Conservation (phyloP, 2,797 vertebrate species). For the Pangasius mekongensis region DNA sequence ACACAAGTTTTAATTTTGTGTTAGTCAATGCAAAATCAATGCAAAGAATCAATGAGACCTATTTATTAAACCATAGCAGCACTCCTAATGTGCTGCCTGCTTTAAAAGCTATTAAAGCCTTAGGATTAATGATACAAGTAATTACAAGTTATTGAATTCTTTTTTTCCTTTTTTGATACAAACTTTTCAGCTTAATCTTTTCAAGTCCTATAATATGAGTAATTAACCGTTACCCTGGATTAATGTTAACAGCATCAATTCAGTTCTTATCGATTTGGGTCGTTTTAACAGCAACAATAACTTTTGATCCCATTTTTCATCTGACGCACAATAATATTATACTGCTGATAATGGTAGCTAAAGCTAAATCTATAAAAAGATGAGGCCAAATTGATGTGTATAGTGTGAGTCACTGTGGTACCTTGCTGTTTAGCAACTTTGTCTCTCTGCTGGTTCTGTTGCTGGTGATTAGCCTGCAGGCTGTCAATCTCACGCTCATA, state of each 20-base stretch:
- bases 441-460: slow-evolving; percentile 87
- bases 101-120: not conserved
- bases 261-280: not conserved
- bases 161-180: not conserved
- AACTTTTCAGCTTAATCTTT: not conserved
- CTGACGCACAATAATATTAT: not conserved
- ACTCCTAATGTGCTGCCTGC: not conserved
- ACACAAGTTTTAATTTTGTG: not conserved
- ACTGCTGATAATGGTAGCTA: not conserved
- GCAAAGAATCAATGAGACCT: no score
- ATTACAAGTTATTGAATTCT: no score
- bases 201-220: no score
- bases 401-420: slow-evolving; percentile 56
- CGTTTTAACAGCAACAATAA: not conserved
- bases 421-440: slow-evolving; percentile 88
- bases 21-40: no score
- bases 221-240: not conserved
- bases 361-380: not conserved
- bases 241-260: not conserved
- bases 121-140: not conserved
- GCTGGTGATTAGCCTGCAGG: slow-evolving; percentile 85
- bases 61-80: no score
- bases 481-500: slow-evolving; percentile 85
- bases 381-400: not conserved
- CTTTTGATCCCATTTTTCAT: not conserved